A percentile compares a stretch with the other conserved stretches of the same genome.
These are phyloP conservation scores for Antheraea assamensis DNA, from an alignment of 2,888 invertebrate genomes.

Conservation along the genomic window DNA sequence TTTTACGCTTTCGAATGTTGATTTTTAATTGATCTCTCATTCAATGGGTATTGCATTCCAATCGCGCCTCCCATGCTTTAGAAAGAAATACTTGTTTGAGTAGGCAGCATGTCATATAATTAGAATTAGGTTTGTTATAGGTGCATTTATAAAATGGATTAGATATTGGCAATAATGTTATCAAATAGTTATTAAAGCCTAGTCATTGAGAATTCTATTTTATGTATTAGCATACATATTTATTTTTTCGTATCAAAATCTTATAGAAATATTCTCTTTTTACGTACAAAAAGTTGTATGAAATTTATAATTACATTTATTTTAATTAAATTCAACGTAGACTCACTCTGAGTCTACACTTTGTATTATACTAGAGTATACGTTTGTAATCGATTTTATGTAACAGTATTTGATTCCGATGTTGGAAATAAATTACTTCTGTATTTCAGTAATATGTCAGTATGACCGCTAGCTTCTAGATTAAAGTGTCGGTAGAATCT, in stretches of 20 bases:
- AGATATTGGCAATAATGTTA: background rate
- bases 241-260: too few relatives aligned
- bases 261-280: too few relatives aligned
- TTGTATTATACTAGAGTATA: too few relatives aligned
- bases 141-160: background rate
- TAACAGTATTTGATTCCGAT: background rate
- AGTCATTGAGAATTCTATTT: background rate
- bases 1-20: conserved; percentile 76
- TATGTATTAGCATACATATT: background rate
- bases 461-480: too few relatives aligned
- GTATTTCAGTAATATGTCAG: background rate
- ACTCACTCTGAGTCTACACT: too few relatives aligned
- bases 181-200: background rate
- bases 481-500: too few relatives aligned
- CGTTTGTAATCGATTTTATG: too few relatives aligned
- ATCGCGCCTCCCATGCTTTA: conserved; percentile 58
- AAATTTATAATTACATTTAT: too few relatives aligned
- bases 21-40: conserved; percentile 74
- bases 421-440: background rate
- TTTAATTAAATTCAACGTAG: too few relatives aligned
- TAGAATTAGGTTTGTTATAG: conserved; percentile 4
- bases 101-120: conserved; percentile 4
- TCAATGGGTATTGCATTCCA: conserved; percentile 69
- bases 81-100: conserved; percentile 50
- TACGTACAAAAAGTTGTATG: too few relatives aligned